These are phyloP conservation scores for Cydia strobilella DNA, from an alignment of 1,140 invertebrate species.

Conservation along the genomic window DNA sequence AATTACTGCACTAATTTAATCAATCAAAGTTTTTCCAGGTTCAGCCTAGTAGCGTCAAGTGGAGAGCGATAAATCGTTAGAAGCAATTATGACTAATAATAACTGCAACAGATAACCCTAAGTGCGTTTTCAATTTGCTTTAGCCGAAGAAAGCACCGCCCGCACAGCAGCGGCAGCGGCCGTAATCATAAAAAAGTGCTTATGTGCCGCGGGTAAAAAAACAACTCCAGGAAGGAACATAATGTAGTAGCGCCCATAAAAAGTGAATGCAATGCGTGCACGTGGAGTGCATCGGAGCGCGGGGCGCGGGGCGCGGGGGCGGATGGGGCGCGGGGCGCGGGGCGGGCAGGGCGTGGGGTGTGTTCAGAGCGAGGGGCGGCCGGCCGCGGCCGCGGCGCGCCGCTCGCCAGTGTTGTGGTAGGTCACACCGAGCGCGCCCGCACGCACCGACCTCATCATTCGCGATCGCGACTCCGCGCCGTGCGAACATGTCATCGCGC, in stretches of 20 bases:
- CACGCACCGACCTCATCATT: constrained; percentile 56
- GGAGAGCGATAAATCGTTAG: not conserved
- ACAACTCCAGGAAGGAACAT: constrained; percentile 70
- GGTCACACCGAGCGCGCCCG: constrained; percentile 70
- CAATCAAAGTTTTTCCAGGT: not conserved
- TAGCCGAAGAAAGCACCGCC: constrained; percentile 62
- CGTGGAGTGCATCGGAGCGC: constrained; percentile 63
- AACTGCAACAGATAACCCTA: constrained; percentile 44
- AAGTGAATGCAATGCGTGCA: constrained; percentile 77
- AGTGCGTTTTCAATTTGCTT: constrained; percentile 65
- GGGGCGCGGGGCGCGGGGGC: constrained; percentile 36
- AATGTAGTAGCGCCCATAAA: constrained; percentile 76
- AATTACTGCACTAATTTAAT: constrained; percentile 12
- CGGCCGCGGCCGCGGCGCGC: constrained; percentile 58
- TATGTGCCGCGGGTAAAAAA: constrained; percentile 74
- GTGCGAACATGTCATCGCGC: constrained; percentile 55
- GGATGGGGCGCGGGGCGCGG: constrained; percentile 59
- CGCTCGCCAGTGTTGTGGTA: constrained; percentile 78
- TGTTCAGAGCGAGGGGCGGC: constrained; percentile 74
- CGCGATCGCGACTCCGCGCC: constrained; percentile 59
- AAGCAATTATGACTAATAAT: constrained; percentile 35
- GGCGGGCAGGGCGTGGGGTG: constrained; percentile 52
- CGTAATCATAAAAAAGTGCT: constrained; percentile 76
- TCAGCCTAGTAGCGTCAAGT: not conserved
- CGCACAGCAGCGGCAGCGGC: constrained; percentile 64